Conservation (phyloP, 2,113 vertebrate species). For the Sander vitreus region DNA sequence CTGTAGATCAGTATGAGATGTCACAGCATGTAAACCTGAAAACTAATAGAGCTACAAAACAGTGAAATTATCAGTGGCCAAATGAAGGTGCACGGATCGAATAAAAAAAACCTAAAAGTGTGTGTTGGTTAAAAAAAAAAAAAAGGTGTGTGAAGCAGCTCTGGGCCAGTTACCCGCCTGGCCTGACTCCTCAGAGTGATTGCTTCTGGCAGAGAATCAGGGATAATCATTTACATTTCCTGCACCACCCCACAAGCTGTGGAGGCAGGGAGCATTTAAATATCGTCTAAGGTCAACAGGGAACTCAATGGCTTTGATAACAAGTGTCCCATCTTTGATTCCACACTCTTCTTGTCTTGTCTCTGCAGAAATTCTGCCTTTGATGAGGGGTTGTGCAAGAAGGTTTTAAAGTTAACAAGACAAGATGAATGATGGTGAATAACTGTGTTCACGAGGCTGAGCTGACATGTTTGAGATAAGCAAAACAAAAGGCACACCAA, state of each 20-base stretch:
- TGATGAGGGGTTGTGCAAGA: constrained; percentile 34
- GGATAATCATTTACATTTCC: constrained; percentile 67
- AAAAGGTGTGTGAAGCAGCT: constrained; percentile 19
- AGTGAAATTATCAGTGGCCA: no score
- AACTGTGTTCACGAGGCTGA: constrained; percentile 23
- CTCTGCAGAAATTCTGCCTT: constrained; percentile 43
- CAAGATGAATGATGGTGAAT: not conserved
- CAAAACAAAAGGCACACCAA: constrained; percentile 28
- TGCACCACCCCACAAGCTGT: constrained; percentile 53
- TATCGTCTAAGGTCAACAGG: constrained; percentile 62
- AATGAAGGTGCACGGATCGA: constrained; percentile 5
- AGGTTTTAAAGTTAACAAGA: constrained; percentile 44
- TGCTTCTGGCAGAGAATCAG: constrained; percentile 76
- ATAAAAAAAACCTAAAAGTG: constrained; percentile 12
- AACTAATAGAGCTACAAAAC: not conserved
- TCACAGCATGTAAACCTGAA: not conserved
- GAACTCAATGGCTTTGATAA: constrained; percentile 71
- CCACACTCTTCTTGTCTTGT: constrained; percentile 32
- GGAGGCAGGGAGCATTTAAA: constrained; percentile 70
- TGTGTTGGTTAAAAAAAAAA: constrained; percentile 1
- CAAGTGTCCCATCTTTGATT: constrained; percentile 67
- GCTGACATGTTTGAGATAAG: constrained; percentile 34
- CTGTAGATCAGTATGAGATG: not conserved
- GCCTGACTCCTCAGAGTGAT: constrained; percentile 57
- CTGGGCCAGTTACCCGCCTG: constrained; percentile 54